Evolutionary conservation across 2,888 invertebrate species (phyloP), one percentile per base, ranked within the genome.

Genomic region (Parapristionchus giblindavisi): DNA sequence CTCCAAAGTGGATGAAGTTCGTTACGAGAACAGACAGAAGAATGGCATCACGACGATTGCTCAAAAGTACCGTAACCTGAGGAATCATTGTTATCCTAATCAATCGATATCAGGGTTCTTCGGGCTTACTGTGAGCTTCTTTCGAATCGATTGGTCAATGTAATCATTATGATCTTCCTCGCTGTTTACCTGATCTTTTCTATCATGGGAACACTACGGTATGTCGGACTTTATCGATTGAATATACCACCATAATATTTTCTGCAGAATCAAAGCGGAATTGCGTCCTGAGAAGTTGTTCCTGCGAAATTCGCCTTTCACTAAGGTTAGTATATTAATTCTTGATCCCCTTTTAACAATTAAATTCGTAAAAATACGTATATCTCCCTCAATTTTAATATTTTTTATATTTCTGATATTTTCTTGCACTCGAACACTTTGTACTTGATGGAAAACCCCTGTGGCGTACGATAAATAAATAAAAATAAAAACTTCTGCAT

Each of bases 251-350:
- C 11, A n/a, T n/a, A n/a, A n/a, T n/a, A n/a, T n/a, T n/a, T n/a
- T n/a, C 38, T 70, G 2, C 43, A 81, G 83, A 21, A 87, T 85
- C 58, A 79, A 82, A 58, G 83, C 87, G 2, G 85, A 87, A 74
- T 70, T 87, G 54, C 79, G 78, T 36, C 87, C 87, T 0, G 80
- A 83, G 51, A 84, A 84, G 63, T 77, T 87, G 6, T 87, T 87
- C 78, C 66, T 87, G 14, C 76, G 78, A 51, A 79, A 78, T 40
- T 85, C 85, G 17, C 81, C 84, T 38, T 81, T 87, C 48, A 78
- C 81, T 17, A 77, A 83, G 77, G 85, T 85, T 21, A 32, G 71
- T 29, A 4, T 63, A n/a, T n/a, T 38, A 11, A 14, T 48, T 48
- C 48, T 48, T 21, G 14, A 48, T 21, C 48, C 21, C 21, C 58